phyloP scores from a whole-genome alignment of 2,888 invertebrate species.

The Linhomoeus sp. region DNA sequence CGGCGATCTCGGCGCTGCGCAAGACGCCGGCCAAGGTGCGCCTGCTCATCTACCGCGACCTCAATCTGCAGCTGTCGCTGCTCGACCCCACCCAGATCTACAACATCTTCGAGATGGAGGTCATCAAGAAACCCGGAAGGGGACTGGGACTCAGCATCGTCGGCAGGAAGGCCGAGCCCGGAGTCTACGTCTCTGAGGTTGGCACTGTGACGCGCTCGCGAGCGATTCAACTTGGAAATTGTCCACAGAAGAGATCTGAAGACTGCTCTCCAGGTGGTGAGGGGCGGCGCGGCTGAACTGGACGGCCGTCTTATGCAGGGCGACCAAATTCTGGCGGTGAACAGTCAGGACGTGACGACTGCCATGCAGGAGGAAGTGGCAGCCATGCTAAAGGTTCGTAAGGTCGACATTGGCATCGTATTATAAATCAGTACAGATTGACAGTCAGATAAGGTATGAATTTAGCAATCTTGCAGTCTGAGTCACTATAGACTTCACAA shows the following conservation, averaged over 20 bases:
- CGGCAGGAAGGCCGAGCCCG: conserved; percentile 50
- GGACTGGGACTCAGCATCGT: conserved; percentile 61
- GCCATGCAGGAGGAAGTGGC: conserved; percentile 58
- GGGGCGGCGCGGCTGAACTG: conserved; percentile 60
- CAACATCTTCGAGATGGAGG: conserved; percentile 23
- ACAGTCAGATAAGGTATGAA: not conserved
- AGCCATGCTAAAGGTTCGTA: conserved; percentile 51
- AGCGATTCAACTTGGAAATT: no score
- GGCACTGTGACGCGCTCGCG: no score
- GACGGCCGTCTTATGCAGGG: conserved; percentile 77
- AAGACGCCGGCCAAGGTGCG: conserved; percentile 60
- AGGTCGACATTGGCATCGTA: not conserved
- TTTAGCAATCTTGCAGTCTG: not conserved
- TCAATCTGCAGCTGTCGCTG: conserved; percentile 21
- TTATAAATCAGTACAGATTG: not conserved
- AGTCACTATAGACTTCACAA: no score
- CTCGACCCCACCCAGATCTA: conserved; percentile 31
- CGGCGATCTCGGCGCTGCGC: conserved; percentile 59
- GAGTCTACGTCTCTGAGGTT: conserved; percentile 69
- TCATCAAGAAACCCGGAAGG: conserved; percentile 4
- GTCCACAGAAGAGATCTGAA: no score
- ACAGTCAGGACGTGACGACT: conserved; percentile 50
- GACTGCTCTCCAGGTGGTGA: conserved; percentile 45
- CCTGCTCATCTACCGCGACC: conserved; percentile 54
- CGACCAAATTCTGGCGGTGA: conserved; percentile 68